Evolutionary conservation across 2,113 vertebrate species (phyloP), one percentile per base, ranked within the genome.

Genomic region (Brienomyrus brachyistius): DNA sequence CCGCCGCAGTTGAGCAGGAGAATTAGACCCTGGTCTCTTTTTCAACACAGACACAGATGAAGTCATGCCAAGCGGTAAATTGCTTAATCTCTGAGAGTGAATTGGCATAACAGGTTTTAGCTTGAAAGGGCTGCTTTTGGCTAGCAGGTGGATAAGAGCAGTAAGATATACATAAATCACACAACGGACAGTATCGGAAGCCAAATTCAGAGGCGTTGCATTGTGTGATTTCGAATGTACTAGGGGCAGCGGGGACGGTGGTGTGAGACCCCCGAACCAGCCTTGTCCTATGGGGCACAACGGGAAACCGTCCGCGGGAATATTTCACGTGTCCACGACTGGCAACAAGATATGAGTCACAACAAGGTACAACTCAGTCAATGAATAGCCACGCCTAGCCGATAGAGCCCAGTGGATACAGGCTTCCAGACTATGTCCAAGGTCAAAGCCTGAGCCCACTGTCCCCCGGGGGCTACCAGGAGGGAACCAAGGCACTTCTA

Each of bases 1-100:
- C 10, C n/a, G 31, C 70, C 11, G 74, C 27, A 54, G 50, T 88
- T 51, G 13, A 19, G 27, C 19, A 21, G 7, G 15, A 50, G 31
- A 27, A 82, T 82, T 43, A 83, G 88, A 83, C 47, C 47, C n/a
- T 54, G 40, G 48, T 40, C 27, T 74, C 74, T 52, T 56, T 70
- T 83, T 40, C 87, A 52, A 77, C 66, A 27, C 19, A 9, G n/a
- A 19, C 88, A 82, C 48, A 82, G 11, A 82, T 21, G 27, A 35
- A 83, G 27, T 82, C 48, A 54, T 87, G 85, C 50, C 51, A 54
- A 87, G 85, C 27, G 27, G 51, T 40, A 54, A 87, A 87, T 35
- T 87, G 85, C 51, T 87, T 56, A 87, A 87, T 87, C 51, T 87
- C 85, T 17, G 7, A 19, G 31, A 87, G 85, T 51, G n/a, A 54